phyloP scores from a whole-genome alignment of 2,888 invertebrate genomes.

The Drosophila paracracens region DNA sequence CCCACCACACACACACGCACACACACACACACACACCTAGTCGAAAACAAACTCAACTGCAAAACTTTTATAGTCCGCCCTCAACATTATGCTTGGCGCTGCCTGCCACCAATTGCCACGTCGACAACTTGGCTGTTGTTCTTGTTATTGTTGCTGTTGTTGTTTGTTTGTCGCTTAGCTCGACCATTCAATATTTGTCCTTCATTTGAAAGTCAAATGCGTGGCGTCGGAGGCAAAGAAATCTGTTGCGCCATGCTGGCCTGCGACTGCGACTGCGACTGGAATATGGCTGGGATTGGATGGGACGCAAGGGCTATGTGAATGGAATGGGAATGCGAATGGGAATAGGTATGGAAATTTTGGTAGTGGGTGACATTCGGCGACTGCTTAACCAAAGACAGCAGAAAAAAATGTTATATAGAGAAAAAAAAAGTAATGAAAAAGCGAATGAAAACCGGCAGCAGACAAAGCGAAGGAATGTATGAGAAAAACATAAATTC shows the following conservation, averaged over 20 bases:
- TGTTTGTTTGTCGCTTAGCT: constrained; percentile 59
- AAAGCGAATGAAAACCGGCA: constrained; percentile 55
- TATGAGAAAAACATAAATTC: constrained; percentile 77
- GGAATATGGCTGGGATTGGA: constrained; percentile 29
- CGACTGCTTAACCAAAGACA: constrained; percentile 29
- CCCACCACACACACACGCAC: constrained; percentile 22
- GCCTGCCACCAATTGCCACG: constrained; percentile 56
- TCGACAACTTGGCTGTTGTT: constrained; percentile 50
- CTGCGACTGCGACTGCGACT: constrained; percentile 37
- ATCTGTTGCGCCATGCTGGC: constrained; percentile 70
- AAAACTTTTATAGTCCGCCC: constrained; percentile 74
- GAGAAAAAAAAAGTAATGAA: constrained; percentile 43
- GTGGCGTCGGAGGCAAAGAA: constrained; percentile 73
- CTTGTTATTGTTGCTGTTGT: constrained; percentile 37
- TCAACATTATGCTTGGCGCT: constrained; percentile 54
- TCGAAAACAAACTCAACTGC: constrained; percentile 52
- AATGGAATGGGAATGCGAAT: constrained; percentile 16
- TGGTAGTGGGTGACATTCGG: constrained; percentile 32
- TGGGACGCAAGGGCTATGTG: constrained; percentile 26
- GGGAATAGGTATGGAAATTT: constrained; percentile 30
- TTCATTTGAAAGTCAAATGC: constrained; percentile 81
- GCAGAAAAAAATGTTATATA: constrained; percentile 23
- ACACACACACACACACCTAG: constrained; percentile 34
- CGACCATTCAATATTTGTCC: constrained; percentile 77
- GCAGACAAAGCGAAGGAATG: constrained; percentile 72